Percentiles rank a stretch among this genome's conserved stretches.
phyloP scores from a whole-genome alignment of 2,888 invertebrate genomes.

The Oligia latruncula region DNA sequence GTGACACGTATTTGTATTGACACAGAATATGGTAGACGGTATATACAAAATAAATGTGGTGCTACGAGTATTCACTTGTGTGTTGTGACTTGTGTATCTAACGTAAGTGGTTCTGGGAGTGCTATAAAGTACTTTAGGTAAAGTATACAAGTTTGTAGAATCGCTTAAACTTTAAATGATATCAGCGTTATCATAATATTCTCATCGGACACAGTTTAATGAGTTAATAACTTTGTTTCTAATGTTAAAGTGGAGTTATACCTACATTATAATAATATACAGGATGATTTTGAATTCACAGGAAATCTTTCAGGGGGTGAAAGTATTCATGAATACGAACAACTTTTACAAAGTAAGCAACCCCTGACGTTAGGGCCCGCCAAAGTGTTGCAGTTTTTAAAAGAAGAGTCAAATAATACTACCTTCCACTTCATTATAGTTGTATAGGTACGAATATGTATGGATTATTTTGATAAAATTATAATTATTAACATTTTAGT shows the following conservation, averaged over 20 bases:
- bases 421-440: neutral
- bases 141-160: slow-evolving; percentile 19
- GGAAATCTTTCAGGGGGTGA: neutral
- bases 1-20: slow-evolving; percentile 58
- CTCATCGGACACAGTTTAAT: slow-evolving; percentile 8
- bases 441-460: neutral
- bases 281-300: neutral
- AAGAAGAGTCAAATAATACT: neutral
- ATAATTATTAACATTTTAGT: neutral
- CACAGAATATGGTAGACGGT: slow-evolving; percentile 49
- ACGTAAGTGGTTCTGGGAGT: slow-evolving; percentile 22
- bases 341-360: neutral
- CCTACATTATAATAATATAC: neutral
- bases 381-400: neutral
- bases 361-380: neutral
- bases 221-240: slow-evolving; percentile 13
- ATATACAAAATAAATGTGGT: slow-evolving; percentile 54
- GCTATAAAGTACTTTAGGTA: slow-evolving; percentile 23
- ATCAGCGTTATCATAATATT: neutral
- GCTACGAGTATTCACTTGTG: slow-evolving; percentile 24
- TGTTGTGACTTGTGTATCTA: slow-evolving; percentile 7
- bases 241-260: neutral
- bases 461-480: neutral
- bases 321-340: neutral
- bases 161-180: slow-evolving; percentile 26